phyloP scores from a whole-genome alignment of 2,888 invertebrate genomes.

The Endotricha flammealis region DNA sequence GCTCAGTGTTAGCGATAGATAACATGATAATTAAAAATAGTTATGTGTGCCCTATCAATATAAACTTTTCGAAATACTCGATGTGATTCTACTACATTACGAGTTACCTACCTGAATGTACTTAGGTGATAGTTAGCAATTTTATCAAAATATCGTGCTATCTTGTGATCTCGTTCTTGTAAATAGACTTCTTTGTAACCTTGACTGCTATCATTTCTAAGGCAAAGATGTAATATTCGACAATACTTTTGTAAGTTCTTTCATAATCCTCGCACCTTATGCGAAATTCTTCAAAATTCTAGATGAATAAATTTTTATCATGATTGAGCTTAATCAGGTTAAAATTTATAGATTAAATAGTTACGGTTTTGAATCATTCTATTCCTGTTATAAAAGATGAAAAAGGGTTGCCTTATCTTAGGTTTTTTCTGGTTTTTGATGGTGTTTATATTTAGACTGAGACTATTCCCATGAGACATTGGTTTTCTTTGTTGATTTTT shows the following conservation, averaged over 20 bases:
- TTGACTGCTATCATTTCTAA: constrained; percentile 48
- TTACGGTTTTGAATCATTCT: constrained; percentile 21
- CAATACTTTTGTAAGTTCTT: constrained; percentile 54
- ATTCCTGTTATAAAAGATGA: constrained; percentile 23
- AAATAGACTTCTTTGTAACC: constrained; percentile 36
- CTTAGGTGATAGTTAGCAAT: constrained; percentile 29
- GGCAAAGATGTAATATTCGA: constrained; percentile 42
- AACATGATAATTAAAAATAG: constrained; percentile 31
- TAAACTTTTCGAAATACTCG: constrained; percentile 32
- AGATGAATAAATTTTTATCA: constrained; percentile 30
- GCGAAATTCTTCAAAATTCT: constrained; percentile 30
- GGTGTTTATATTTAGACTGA: constrained; percentile 4
- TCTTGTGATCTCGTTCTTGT: constrained; percentile 54
- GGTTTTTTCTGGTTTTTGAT: constrained; percentile 14
- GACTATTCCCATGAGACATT: neutral
- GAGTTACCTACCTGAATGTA: constrained; percentile 29
- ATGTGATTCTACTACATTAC: constrained; percentile 37
- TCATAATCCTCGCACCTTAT: constrained; percentile 31
- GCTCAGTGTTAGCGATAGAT: constrained; percentile 43
- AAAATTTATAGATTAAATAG: constrained; percentile 17
- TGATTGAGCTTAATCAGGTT: constrained; percentile 37
- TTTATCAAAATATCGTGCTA: constrained; percentile 42
- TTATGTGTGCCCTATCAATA: constrained; percentile 30
- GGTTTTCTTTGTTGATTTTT: neutral
- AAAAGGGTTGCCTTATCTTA: constrained; percentile 29